Evolutionary conservation across 1,140 invertebrate genomes (phyloP).

Genomic region (Tachypleus tridentatus): DNA sequence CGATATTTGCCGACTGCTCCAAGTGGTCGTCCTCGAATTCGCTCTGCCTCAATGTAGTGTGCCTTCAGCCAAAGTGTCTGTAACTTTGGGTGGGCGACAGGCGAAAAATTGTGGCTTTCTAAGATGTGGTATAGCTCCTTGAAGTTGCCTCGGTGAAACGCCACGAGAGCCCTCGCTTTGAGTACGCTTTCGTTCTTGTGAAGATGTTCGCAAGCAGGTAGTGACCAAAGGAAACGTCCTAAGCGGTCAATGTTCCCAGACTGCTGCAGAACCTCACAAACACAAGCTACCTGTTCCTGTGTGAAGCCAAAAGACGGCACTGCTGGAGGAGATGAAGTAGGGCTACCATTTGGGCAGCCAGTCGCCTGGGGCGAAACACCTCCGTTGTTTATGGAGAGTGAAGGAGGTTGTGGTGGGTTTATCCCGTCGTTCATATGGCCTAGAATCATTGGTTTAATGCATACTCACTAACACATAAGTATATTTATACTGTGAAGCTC

Average conservation of each 20-base stretch:
- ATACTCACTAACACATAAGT: too few species aligned
- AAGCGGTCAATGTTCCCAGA: slow-evolving; percentile 93
- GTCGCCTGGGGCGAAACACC: too few species aligned
- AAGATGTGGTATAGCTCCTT: slow-evolving; percentile 76
- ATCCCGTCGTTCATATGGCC: too few species aligned
- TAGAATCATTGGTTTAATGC: too few species aligned
- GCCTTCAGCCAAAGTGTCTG: slow-evolving; percentile 88
- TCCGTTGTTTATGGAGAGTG: too few species aligned
- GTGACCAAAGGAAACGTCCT: slow-evolving; percentile 91
- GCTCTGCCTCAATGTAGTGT: slow-evolving; percentile 74
- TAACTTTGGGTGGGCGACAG: slow-evolving; percentile 64
- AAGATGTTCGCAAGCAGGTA: slow-evolving; percentile 77
- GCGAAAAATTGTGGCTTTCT: slow-evolving; percentile 75
- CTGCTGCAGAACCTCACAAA: slow-evolving; percentile 95
- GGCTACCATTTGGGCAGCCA: too few species aligned
- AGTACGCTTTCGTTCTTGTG: slow-evolving; percentile 81
- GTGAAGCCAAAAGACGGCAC: slow-evolving; percentile 91
- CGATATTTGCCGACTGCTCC: slow-evolving; percentile 89
- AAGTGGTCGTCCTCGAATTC: slow-evolving; percentile 76
- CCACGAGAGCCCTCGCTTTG: not conserved
- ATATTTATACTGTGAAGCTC: too few species aligned
- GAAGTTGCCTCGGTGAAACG: not conserved
- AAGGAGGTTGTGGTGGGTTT: too few species aligned
- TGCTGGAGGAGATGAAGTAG: too few species aligned
- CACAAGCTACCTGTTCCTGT: slow-evolving; percentile 96